Conservation (phyloP, 2,888 invertebrate genomes). For the Neocrepidodera transversa region DNA sequence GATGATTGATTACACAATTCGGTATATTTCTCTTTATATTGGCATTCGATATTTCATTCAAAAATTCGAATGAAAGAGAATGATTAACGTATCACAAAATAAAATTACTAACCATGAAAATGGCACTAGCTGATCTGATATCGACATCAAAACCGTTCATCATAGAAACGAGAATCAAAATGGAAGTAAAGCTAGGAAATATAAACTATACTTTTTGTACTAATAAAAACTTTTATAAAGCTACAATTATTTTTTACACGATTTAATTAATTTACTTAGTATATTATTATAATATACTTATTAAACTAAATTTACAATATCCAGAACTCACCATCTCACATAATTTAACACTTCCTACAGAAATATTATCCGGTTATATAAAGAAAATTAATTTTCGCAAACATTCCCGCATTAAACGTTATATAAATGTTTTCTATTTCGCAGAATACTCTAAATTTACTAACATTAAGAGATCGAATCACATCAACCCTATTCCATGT, state of each 20-base stretch:
- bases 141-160: background rate
- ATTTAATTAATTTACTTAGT: no score
- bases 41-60: conserved; percentile 6
- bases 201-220: no score
- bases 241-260: no score
- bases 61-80: conserved; percentile 5
- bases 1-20: conserved; percentile 3
- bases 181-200: no score
- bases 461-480: conserved; percentile 30
- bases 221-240: no score
- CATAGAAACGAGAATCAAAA: no score
- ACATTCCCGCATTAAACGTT: background rate
- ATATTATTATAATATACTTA: no score
- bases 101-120: conserved; percentile 3
- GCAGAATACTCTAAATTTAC: conserved; percentile 21
- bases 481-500: conserved; percentile 22
- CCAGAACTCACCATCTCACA: no score
- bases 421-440: conserved; percentile 8
- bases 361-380: no score
- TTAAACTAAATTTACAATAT: no score
- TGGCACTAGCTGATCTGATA: background rate
- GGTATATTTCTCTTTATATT: background rate
- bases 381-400: conserved; percentile 4
- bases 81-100: conserved; percentile 5
- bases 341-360: no score